These are phyloP conservation scores for Maniola jurtina DNA, from an alignment of 1,140 invertebrate species.

Conservation along the genomic window DNA sequence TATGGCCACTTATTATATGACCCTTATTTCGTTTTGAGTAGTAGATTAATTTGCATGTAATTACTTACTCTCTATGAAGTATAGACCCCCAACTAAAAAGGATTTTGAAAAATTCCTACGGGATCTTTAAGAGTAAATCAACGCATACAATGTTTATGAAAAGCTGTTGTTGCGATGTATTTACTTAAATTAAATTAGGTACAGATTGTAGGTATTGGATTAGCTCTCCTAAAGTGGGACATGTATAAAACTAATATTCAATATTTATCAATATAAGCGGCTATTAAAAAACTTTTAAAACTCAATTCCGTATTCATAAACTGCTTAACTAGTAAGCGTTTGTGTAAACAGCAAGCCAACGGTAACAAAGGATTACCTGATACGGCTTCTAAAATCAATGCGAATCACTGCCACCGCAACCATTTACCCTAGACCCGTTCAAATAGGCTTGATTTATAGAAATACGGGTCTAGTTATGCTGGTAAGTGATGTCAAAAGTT, in stretches of 20 bases:
- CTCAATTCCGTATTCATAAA: constrained; percentile 56
- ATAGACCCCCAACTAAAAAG: no score
- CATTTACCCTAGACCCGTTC: constrained; percentile 40
- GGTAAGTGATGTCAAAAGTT: constrained; percentile 43
- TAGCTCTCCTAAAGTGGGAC: neutral
- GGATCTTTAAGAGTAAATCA: no score
- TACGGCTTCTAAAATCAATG: constrained; percentile 74
- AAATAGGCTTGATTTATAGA: constrained; percentile 22
- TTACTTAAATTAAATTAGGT: no score
- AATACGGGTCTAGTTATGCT: constrained; percentile 39
- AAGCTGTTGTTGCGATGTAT: no score
- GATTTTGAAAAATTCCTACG: no score
- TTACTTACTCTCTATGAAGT: no score
- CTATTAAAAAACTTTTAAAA: constrained; percentile 50
- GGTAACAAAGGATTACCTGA: constrained; percentile 66
- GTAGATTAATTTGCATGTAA: no score
- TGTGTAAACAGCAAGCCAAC: constrained; percentile 71
- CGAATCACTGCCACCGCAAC: constrained; percentile 51
- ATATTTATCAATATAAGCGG: constrained; percentile 24
- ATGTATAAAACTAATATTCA: constrained; percentile 6
- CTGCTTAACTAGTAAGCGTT: constrained; percentile 73
- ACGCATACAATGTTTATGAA: no score
- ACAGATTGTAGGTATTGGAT: no score
- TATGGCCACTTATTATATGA: no score
- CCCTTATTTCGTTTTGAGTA: no score